phyloP scores from a whole-genome alignment of 2,888 invertebrate genomes.

The Lithophane socia region DNA sequence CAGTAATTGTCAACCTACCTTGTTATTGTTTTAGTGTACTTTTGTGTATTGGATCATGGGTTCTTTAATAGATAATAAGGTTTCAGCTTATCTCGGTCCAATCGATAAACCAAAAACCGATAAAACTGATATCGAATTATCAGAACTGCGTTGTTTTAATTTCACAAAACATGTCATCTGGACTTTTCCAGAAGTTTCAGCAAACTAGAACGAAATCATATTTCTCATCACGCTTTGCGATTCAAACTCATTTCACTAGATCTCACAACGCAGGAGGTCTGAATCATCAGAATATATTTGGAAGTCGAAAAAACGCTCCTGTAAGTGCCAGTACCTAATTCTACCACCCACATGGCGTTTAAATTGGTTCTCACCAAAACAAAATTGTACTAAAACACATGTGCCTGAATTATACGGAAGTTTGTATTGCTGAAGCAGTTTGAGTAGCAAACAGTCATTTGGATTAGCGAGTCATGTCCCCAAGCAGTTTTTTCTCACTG shows the following conservation, averaged over 20 bases:
- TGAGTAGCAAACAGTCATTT: conserved; percentile 19
- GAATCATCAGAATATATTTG: conserved; percentile 80
- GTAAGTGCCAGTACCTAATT: conserved; percentile 67
- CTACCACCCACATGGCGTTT: conserved; percentile 83
- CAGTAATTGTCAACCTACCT: not conserved
- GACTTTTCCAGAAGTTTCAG: conserved; percentile 33
- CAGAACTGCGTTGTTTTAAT: conserved; percentile 36
- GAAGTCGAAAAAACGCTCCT: conserved; percentile 73
- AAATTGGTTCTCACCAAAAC: conserved; percentile 77
- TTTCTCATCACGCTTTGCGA: conserved; percentile 53
- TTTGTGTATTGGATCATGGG: not conserved
- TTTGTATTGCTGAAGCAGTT: conserved; percentile 21
- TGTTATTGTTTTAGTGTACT: not conserved
- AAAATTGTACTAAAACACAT: conserved; percentile 71
- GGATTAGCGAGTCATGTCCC: conserved; percentile 30
- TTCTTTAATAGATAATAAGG: conserved; percentile 17
- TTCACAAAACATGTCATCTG: not conserved
- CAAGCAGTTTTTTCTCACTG: not conserved
- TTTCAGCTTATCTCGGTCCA: conserved; percentile 32
- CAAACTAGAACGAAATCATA: conserved; percentile 7
- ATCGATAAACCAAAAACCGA: conserved; percentile 39
- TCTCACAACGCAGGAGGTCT: conserved; percentile 84
- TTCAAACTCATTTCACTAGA: conserved; percentile 66
- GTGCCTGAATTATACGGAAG: conserved; percentile 73
- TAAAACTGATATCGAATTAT: conserved; percentile 39